Evolutionary conservation across 2,113 vertebrate genomes (phyloP), one percentile per base, ranked within the genome.

Genomic region (Hippoglossus stenolepis): DNA sequence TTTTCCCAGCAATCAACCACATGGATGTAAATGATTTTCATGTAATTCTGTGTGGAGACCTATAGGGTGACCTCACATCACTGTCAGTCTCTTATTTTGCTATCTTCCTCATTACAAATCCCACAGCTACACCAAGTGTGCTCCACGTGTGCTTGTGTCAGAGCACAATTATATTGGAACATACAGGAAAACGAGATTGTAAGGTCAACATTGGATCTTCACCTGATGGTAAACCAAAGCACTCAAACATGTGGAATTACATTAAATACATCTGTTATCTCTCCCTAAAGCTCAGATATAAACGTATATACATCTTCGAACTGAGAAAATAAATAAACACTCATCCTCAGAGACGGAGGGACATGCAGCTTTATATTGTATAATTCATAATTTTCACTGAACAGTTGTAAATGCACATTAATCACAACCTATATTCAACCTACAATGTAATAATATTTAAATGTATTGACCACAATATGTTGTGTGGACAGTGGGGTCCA

Each of bases 11-110:
- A 65, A 60, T 79, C 43, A 18, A 2, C 47, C 9, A 49, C 35
- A 59, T 77, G 45, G 20, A 43, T 80, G 24, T 54, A 40, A 60
- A 56, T 79, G 31, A 79, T 59, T 61, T 38, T 63, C 14, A 53
- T 35, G 6, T 54, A 12, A 71, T 64, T 73, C 47, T 71, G 31
- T 63, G n/a, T 23, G 23, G 15, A 38, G 54, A 75, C 57, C 14
- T 58, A 11, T 18, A 24, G 31, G 59, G 26, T 73, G 75, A 74
- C 61, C 56, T 70, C 68, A 51, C 31, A 75, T 75, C 70, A 71
- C 59, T 79, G 40, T 79, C 51, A 66, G 24, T 68, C 14, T 81
- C 69, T 38, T 68, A n/a, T 51, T 66, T 70, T 67, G 24, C 18
- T 24, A 40, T 66, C 45, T 63, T 47, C 18, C 21, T 77, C 35